Percentiles rank a stretch among this genome's conserved stretches.
These are phyloP conservation scores for Proisotoma minuta DNA, from an alignment of 2,888 invertebrate species.

Conservation along the genomic window DNA sequence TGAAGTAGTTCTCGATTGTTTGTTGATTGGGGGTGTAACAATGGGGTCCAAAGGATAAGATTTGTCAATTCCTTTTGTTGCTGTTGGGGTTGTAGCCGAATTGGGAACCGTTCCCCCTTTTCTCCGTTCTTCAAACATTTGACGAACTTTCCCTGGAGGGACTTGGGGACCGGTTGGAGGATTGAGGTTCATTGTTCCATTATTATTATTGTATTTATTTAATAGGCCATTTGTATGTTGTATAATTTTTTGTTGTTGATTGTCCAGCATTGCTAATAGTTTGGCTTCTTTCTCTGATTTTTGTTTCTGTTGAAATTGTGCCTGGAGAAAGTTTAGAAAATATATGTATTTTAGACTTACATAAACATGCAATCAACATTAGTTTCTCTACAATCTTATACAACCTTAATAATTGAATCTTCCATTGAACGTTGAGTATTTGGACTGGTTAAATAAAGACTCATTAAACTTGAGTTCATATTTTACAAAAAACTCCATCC, in stretches of 20 bases:
- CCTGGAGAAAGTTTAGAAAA: conserved; percentile 55
- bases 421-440: background rate
- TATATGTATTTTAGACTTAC: background rate
- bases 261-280: conserved; percentile 65
- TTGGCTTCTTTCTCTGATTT: conserved; percentile 75
- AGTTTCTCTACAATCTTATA: background rate
- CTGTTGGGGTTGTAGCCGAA: conserved; percentile 17
- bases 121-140: conserved; percentile 72
- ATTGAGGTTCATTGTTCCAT: conserved; percentile 5
- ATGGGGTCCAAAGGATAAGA: conserved; percentile 48
- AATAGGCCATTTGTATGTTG: conserved; percentile 50
- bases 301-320: conserved; percentile 76
- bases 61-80: conserved; percentile 45
- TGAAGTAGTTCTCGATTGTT: conserved; percentile 26
- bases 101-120: conserved; percentile 22
- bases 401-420: conserved; percentile 1
- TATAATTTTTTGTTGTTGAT: conserved; percentile 63
- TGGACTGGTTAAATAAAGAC: background rate
- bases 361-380: background rate
- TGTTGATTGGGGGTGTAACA: conserved; percentile 16
- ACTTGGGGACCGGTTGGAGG: conserved; percentile 7
- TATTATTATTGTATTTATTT: conserved; percentile 19
- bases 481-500: too few species aligned
- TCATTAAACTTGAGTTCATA: background rate
- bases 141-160: conserved; percentile 60